A percentile compares a stretch with the other conserved stretches of the same genome.
Conservation (phyloP, 2,113 vertebrate genomes). For the Antechinus stuartii region DNA sequence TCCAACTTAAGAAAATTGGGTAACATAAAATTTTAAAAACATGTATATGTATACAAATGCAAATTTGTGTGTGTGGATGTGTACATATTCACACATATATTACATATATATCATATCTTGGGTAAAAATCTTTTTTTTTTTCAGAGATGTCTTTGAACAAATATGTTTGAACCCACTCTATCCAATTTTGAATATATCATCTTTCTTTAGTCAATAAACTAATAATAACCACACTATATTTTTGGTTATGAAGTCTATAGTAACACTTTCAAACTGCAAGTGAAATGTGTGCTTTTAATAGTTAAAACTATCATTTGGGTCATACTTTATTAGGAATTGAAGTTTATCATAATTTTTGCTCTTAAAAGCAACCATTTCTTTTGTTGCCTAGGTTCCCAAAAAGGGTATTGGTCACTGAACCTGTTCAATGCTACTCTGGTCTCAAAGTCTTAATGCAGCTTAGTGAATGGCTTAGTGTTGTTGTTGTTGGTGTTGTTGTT, state of each 20-base stretch:
- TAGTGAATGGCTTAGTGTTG: background rate
- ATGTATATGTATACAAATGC: background rate
- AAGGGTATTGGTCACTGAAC: background rate
- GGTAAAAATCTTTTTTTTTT: background rate
- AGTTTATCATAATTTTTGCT: background rate
- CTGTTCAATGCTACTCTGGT: background rate
- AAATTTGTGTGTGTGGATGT: background rate
- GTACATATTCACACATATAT: background rate
- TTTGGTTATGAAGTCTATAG: background rate
- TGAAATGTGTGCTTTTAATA: background rate
- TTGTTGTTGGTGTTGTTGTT: background rate
- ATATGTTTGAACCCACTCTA: background rate
- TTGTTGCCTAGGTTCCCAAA: background rate
- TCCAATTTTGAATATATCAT: background rate
- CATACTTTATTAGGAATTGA: background rate
- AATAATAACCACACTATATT: background rate
- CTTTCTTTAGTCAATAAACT: background rate
- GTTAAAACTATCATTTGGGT: background rate
- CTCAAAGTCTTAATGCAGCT: background rate
- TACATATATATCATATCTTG: background rate
- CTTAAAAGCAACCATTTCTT: background rate
- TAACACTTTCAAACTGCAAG: background rate
- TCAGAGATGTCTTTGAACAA: background rate
- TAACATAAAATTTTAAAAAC: constrained; percentile 26
- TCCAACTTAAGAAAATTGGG: background rate